These are phyloP conservation scores for Oncopodura yosiiana DNA, from an alignment of 1,140 invertebrate species.

Conservation along the genomic window DNA sequence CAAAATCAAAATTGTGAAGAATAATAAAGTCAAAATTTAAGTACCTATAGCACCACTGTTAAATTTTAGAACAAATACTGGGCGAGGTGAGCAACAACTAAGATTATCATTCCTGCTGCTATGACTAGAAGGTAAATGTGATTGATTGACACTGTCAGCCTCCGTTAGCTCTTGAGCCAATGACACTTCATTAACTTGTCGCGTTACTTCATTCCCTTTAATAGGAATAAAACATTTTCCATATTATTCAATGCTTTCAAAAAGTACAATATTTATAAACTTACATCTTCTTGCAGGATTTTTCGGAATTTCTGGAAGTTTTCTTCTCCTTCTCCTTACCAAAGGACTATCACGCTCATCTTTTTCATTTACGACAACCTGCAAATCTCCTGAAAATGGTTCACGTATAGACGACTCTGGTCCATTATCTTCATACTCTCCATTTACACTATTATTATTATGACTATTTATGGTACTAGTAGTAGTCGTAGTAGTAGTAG, in stretches of 20 bases:
- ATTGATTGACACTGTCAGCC: constrained; percentile 16
- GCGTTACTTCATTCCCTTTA: constrained; percentile 29
- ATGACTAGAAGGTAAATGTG: constrained; percentile 14
- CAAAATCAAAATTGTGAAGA: not conserved
- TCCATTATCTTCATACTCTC: constrained; percentile 13
- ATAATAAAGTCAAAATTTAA: not conserved
- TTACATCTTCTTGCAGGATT: constrained; percentile 62
- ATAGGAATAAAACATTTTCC: constrained; percentile 1
- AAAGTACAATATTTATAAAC: constrained; percentile 33
- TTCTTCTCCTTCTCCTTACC: constrained; percentile 59
- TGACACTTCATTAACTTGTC: constrained; percentile 26
- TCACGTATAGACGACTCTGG: too few species aligned
- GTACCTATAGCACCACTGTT: constrained; percentile 22
- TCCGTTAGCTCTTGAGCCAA: constrained; percentile 33
- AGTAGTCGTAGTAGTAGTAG: not conserved
- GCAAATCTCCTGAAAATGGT: constrained; percentile 33
- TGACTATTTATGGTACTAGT: constrained; percentile 3
- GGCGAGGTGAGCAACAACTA: constrained; percentile 40
- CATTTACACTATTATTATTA: not conserved
- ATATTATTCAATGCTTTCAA: constrained; percentile 10
- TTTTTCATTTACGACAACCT: constrained; percentile 19
- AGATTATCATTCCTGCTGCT: too few species aligned
- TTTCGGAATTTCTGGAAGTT: constrained; percentile 76
- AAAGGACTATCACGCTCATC: constrained; percentile 29
- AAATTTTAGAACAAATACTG: constrained; percentile 56